Base-by-base conservation (phyloP, 2,113 vertebrate species). In the Otolemur garnettii region DNA sequence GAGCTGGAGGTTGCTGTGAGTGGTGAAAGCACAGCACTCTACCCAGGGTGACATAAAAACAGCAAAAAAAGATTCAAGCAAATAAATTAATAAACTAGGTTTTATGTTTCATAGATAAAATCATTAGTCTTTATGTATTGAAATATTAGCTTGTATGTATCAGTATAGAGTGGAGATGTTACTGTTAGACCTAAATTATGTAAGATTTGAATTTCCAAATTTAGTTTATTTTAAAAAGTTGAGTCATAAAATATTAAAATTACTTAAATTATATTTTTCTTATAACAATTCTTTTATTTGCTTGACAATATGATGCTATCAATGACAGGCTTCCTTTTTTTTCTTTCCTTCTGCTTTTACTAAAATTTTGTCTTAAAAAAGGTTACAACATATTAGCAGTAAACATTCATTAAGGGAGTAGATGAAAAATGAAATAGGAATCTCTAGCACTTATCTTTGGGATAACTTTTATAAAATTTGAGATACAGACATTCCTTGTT, bases 191-290 rank as follows among this genome's bases (percentile, higher is more conserved):
- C 7, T 15, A 50, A 45, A 28, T 79, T 66, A 68, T 66, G 45
- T n/a, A 89, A 88, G 84, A 91, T 66, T 62, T 12, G n/a, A 81
- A 59, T 84, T 85, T 90, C 2, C 14, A 53, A 45, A 18, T 78
- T 92, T 45, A 57, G 9, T 33, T 78, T 88, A 77, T 95, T 94
- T 94, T 30, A 53, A 92, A 91, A 94, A 82, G 12, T 77, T 93
- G 45, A 17, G 38, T 93, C 33, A 59, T 72, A 80, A 53, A 72
- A 79, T 45, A 38, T 66, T 85, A 80, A 92, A 72, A n/a, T 69
- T 74, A 62, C 28, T 91, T 26, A 2, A 75, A n/a, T 42, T 82
- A 4, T 62, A n/a, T 95, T 80, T 68, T 30, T 15, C 74, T 90
- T 66, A 8, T 72, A 53, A 30, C 55, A 33, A 79, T 68, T 89